Evolutionary conservation across 2,113 vertebrate genomes (phyloP).

Genomic region (Laterallus jamaicensis): DNA sequence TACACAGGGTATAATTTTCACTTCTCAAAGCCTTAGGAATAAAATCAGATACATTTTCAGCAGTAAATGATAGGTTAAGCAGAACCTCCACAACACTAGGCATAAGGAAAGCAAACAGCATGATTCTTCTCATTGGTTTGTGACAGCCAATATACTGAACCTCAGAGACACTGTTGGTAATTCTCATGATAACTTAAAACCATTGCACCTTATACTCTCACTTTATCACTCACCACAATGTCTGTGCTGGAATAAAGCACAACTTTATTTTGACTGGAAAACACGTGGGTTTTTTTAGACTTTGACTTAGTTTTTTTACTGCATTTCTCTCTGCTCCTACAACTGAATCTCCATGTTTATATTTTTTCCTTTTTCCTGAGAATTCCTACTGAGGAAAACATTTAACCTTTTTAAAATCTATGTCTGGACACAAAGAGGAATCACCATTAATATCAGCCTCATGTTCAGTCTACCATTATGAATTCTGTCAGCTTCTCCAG

Average conservation of each 20-base stretch:
- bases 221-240: slow-evolving; percentile 6
- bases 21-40: not conserved
- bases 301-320: not conserved
- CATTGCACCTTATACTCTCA: not conserved
- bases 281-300: not conserved
- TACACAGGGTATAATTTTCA: slow-evolving; percentile 41
- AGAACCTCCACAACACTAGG: not conserved
- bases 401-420: not conserved
- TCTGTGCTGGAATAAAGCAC: not conserved
- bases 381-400: not conserved
- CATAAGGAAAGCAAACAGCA: not conserved
- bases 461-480: not conserved
- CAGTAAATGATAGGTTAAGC: slow-evolving; percentile 43
- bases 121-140: not conserved
- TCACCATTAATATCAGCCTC: not conserved
- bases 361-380: not conserved
- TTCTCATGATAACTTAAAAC: slow-evolving; percentile 33
- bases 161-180: not conserved
- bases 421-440: not conserved
- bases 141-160: not conserved
- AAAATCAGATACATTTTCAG: slow-evolving; percentile 30
- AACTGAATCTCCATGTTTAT: not conserved
- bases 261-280: slow-evolving; percentile 6
- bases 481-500: not conserved
- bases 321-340: not conserved